phyloP scores from a whole-genome alignment of 2,888 invertebrate genomes.

The Drosophila mulleri region DNA sequence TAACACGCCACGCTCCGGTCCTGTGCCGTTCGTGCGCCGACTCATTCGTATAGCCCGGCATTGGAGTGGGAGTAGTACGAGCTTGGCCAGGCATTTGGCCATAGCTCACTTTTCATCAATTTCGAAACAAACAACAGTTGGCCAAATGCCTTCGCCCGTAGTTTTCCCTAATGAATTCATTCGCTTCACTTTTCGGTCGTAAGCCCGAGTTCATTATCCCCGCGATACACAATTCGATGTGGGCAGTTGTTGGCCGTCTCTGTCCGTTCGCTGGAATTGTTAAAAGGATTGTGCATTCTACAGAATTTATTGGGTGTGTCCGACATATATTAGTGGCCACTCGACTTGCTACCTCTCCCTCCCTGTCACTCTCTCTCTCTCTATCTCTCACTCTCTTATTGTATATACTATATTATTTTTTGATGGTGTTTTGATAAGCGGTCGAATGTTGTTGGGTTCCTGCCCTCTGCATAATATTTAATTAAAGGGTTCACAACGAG shows the following conservation, averaged over 20 bases:
- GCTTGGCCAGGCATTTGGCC: conserved; percentile 33
- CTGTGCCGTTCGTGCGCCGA: conserved; percentile 70
- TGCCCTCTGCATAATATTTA: conserved; percentile 43
- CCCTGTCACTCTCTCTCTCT: not conserved
- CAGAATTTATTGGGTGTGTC: conserved; percentile 80
- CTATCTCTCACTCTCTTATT: not conserved
- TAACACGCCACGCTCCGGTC: conserved; percentile 82
- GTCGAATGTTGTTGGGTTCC: conserved; percentile 39
- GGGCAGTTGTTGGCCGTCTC: conserved; percentile 48
- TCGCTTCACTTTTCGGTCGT: conserved; percentile 75
- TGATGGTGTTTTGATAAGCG: conserved; percentile 75
- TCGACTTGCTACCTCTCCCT: conserved; percentile 18
- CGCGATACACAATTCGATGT: conserved; percentile 42
- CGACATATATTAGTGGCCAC: conserved; percentile 60
- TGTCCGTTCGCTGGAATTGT: conserved; percentile 49
- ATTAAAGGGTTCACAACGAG: conserved; percentile 50
- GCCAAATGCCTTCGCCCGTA: conserved; percentile 59
- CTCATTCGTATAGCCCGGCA: not conserved
- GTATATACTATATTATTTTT: conserved; percentile 45
- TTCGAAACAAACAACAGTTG: conserved; percentile 66
- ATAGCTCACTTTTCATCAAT: conserved; percentile 70
- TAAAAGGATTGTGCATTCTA: conserved; percentile 76
- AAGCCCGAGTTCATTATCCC: conserved; percentile 75
- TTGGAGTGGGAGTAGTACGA: conserved; percentile 14
- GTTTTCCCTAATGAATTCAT: conserved; percentile 79